Evolutionary conservation across 2,797 vertebrate species (phyloP).

Genomic region (Echiichthys vipera): DNA sequence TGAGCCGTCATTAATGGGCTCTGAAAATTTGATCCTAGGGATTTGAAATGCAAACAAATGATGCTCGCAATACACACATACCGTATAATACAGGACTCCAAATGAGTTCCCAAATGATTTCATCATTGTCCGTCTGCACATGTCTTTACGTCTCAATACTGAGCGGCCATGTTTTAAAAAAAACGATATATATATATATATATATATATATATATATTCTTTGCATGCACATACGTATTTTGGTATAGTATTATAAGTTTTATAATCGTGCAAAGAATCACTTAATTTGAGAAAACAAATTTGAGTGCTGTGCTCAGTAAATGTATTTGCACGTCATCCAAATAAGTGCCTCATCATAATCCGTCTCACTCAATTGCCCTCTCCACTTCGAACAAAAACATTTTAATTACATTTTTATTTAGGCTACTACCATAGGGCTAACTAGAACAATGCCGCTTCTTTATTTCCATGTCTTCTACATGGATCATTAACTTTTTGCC

Average conservation of each 20-base stretch:
- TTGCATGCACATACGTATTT: neutral
- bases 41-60: slow-evolving; percentile 20
- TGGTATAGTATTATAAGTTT: neutral
- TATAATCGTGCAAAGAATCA: neutral
- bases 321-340: too few species aligned
- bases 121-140: neutral
- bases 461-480: too few species aligned
- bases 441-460: neutral
- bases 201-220: too few species aligned
- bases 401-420: too few species aligned
- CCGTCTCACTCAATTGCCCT: too few species aligned
- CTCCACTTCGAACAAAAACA: too few species aligned
- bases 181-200: too few species aligned
- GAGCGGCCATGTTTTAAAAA: neutral
- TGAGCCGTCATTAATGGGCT: neutral
- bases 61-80: neutral
- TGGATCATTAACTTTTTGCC: too few species aligned
- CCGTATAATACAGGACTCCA: slow-evolving; percentile 6
- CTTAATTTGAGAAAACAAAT: neutral
- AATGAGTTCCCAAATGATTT: slow-evolving; percentile 24
- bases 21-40: neutral
- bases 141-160: neutral
- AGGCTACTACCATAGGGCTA: neutral
- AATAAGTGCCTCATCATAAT: too few species aligned
- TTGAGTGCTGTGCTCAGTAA: neutral